Percentiles rank a stretch among this genome's conserved stretches.
These are phyloP conservation scores for Nerophis ophidion DNA, from an alignment of 2,113 vertebrate genomes.

Conservation along the genomic window DNA sequence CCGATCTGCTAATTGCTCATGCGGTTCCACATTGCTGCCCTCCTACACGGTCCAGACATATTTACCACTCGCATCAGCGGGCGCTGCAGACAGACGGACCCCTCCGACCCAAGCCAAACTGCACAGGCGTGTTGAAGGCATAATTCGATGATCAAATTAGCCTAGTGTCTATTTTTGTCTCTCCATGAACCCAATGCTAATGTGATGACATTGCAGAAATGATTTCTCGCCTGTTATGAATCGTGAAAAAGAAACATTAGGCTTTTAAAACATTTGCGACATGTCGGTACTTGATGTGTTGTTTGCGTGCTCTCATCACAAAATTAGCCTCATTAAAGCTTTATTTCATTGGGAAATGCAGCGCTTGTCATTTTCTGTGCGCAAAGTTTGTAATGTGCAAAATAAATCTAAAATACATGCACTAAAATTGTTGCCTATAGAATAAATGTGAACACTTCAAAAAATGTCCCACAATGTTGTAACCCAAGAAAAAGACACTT, in stretches of 20 bases:
- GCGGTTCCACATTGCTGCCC: conserved; percentile 48
- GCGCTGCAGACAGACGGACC: conserved; percentile 20
- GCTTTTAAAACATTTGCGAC: conserved; percentile 17
- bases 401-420: conserved; percentile 33
- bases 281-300: conserved; percentile 31
- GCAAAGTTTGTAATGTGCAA: conserved; percentile 32
- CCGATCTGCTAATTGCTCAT: conserved; percentile 58
- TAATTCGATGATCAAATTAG: conserved; percentile 56
- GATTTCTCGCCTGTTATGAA: conserved; percentile 4
- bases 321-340: conserved; percentile 49
- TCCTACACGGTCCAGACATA: conserved; percentile 31
- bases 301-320: conserved; percentile 35
- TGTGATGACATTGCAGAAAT: conserved; percentile 45
- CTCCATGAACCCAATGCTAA: conserved; percentile 37
- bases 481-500: no score
- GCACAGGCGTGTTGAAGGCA: conserved; percentile 43
- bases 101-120: conserved; percentile 38
- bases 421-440: conserved; percentile 1
- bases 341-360: conserved; percentile 42
- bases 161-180: conserved; percentile 29
- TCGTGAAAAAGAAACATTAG: conserved; percentile 25
- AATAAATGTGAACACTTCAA: background rate
- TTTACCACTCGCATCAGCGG: conserved; percentile 31
- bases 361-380: conserved; percentile 29
- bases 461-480: background rate